phyloP scores from a whole-genome alignment of 2,888 invertebrate genomes.

The Phragmatobia fuliginosa region DNA sequence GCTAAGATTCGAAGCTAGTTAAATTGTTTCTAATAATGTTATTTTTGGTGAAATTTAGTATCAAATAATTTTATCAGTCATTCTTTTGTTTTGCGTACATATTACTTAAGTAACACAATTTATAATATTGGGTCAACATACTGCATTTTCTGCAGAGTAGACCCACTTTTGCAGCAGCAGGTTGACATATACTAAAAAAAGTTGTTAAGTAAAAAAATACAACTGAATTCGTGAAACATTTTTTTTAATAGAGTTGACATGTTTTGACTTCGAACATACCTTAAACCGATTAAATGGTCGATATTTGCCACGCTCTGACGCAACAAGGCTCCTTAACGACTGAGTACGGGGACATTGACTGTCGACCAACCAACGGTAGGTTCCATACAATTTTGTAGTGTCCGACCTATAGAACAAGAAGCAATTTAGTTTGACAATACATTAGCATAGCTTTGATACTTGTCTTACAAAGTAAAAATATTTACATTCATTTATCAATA shows the following conservation, averaged over 20 bases:
- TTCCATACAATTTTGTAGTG: conserved; percentile 73
- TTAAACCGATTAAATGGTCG: conserved; percentile 83
- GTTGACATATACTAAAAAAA: no score
- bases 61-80: background rate
- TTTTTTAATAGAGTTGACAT: background rate
- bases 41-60: background rate
- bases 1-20: background rate
- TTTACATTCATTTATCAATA: background rate
- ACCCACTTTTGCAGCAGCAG: no score
- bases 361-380: conserved; percentile 70
- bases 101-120: no score
- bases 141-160: no score
- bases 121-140: no score
- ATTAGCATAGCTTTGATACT: conserved; percentile 5
- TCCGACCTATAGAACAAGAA: conserved; percentile 62
- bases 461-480: background rate
- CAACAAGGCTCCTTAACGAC: conserved; percentile 75
- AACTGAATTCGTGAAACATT: background rate
- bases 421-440: conserved; percentile 23
- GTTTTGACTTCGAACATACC: conserved; percentile 55
- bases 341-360: conserved; percentile 73
- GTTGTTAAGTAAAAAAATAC: no score
- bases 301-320: conserved; percentile 73
- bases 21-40: background rate
- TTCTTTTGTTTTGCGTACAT: background rate